Evolutionary conservation across 2,113 vertebrate species (phyloP), one percentile per base, ranked within the genome.

Genomic region (Diadophis punctatus): DNA sequence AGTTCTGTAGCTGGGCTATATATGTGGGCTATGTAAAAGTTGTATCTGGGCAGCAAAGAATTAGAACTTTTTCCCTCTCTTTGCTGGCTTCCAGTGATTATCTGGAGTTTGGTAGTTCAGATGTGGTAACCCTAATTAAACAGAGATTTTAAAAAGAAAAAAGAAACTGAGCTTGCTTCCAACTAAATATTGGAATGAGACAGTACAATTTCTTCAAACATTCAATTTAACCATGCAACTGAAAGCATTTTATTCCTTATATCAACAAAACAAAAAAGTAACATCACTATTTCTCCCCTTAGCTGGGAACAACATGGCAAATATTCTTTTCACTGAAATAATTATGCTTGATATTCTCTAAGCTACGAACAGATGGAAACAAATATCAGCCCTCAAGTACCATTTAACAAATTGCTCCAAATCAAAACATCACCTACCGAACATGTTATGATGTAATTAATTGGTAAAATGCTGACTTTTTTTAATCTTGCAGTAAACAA

Each of bases 401-500:
- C 94, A 97, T 97, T 97, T 97, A 97, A 96, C 96, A 97, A 97
- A 97, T 97, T 97, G 97, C 92, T 96, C 94, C 95, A 94, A 95
- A 97, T 95, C 95, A 97, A 92, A 95, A 94, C 95, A 94, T 95
- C 87, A 88, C 95, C 97, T 95, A 94, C 94, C 94, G 93, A 96
- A 93, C 93, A 94, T 96, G 91, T 91, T 90, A 93, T 96, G 94
- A 95, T 96, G 25, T 92, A 96, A 94, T 94, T 96, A 92, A 53
- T 94, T 93, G 92, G 94, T 91, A 96, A 97, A 97, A 97, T 0
- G 89, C 95, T 96, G 96, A 95, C 93, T 96, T 96, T 68, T 74
- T 80, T 85, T 25, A 94, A 94, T 92, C 94, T 94, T 34, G 58
- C 39, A 94, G 93, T 94, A 96, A 97, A 97, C 95, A 95, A 93